Base-by-base conservation (phyloP, 1,140 invertebrate genomes). In the Plectrocnemia conspersa region DNA sequence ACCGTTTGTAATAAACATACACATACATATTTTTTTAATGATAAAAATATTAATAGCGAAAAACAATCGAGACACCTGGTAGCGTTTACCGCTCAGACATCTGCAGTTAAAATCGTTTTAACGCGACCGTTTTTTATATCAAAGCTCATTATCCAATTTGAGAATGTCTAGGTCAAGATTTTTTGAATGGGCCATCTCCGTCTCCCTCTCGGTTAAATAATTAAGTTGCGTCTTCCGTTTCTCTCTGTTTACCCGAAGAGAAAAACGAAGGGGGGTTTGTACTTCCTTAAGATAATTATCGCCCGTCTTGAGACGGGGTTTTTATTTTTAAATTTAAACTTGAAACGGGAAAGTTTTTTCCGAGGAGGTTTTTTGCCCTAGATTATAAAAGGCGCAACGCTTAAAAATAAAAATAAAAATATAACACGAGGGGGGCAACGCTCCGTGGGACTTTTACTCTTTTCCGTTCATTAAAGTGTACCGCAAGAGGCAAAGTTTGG, bases 231-330 rank as follows among this genome's bases (percentile, higher is more conserved):
- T 25, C 16, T 33, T 13, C 23, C 19, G 11, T 46, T 27, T 40
- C 13, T 36, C 35, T 50, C 55, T 5, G 5, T 7, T 32, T 32
- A 32, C n/a, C n/a, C n/a, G 27, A n/a, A n/a, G n/a, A n/a, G n/a
- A n/a, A n/a, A n/a, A n/a, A n/a, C n/a, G n/a, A n/a, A n/a, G n/a
- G n/a, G n/a, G n/a, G n/a, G n/a, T n/a, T n/a, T n/a, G n/a, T n/a
- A n/a, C n/a, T n/a, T n/a, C n/a, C n/a, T 36, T 42, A 52, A 53
- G 57, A 59, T 59, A 59, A 59, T 59, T 59, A 59, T 59, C 57
- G 46, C 57, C 46, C 27, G 33, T 47, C 36, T 40, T 29, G 32
- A 25, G 15, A 6, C 13, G 10, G 25, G 24, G 5, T n/a, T 46
- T 25, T 54, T 59, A 49, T 52, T 54, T 59, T 59, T 33, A 59